These are phyloP conservation scores for Lymantria monacha DNA, from an alignment of 2,888 invertebrate genomes.

Conservation along the genomic window DNA sequence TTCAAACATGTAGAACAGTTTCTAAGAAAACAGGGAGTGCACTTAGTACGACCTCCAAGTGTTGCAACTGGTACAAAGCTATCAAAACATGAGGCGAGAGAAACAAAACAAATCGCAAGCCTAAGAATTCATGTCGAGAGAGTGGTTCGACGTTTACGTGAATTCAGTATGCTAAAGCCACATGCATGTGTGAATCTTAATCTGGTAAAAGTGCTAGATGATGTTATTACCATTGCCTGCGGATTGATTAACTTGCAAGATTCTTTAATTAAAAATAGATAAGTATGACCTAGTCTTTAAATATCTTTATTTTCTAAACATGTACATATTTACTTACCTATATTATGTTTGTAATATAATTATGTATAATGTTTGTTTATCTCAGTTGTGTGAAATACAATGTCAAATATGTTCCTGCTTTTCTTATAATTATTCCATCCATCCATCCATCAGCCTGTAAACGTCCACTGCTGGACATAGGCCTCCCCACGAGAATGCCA, in stretches of 20 bases:
- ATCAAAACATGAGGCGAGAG: background rate
- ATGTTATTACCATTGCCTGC: background rate
- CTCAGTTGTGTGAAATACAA: too few relatives aligned
- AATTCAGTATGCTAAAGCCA: background rate
- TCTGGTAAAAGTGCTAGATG: background rate
- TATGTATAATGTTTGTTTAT: too few relatives aligned
- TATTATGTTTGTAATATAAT: too few relatives aligned
- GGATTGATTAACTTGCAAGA: background rate
- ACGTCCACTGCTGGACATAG: too few relatives aligned
- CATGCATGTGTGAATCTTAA: background rate
- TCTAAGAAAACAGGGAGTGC: background rate
- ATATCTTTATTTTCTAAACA: too few relatives aligned
- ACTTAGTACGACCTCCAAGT: slow-evolving; percentile 1
- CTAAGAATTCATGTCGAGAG: slow-evolving; percentile 10
- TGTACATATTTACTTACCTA: too few relatives aligned
- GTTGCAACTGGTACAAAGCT: background rate
- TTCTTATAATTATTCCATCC: too few relatives aligned
- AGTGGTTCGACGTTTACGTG: slow-evolving; percentile 2
- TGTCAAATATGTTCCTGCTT: too few relatives aligned
- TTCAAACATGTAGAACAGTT: background rate
- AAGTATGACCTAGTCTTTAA: too few relatives aligned
- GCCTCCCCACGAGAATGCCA: too few relatives aligned
- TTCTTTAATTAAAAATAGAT: slow-evolving; percentile 1
- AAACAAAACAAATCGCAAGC: slow-evolving; percentile 9
- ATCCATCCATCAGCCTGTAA: too few relatives aligned